Base-by-base conservation (phyloP, 1,140 invertebrate species). In the Neodiprion virginianus region DNA sequence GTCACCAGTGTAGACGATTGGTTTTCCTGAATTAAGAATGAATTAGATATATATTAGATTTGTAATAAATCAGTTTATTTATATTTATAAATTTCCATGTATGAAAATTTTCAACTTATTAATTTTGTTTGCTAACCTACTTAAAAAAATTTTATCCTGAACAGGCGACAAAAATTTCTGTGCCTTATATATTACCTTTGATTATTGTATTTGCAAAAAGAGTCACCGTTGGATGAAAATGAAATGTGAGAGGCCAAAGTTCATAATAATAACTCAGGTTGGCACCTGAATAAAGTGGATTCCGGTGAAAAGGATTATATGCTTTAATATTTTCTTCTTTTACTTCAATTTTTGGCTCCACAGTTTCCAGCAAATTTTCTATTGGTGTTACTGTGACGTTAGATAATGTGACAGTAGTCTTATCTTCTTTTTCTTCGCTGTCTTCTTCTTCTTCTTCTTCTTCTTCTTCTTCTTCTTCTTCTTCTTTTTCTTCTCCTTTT, bases 221-320 rank as follows among this genome's bases (percentile, higher is more conserved):
- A 70, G 94, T 90, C 11, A 98, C 96, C 53, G 95, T 95, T 1
- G 98, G 98, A 90, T 99, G 98, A 86, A 93, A 98, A 86, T 99
- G 96, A 8, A 89, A 83, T 1, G 90, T 82, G 0, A 99, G 88
- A 0, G 90, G 85, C 21, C 91, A 71, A 7, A 99, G 88, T 86
- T 99, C 98, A 77, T 92, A 89, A 23, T 93, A 91, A 5, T 92
- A 89, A 0, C 91, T 90, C 72, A 89, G 88, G 72, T 94, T 90
- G 2, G 95, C 96, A 68, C 95, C 94, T 47, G 94, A 93, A 89
- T 92, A 96, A 12, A 94, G 82, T 0, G 98, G 97, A 88, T 98
- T 98, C 47, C 97, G 90, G 65, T 91, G 90, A 65, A 90, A 88
- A 0, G 95, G 92, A 89, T 95, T 92, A 84, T 97, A 97, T 7